These are phyloP conservation scores for Enteromius fasciolatus DNA, from an alignment of 2,797 vertebrate species.

Conservation along the genomic window DNA sequence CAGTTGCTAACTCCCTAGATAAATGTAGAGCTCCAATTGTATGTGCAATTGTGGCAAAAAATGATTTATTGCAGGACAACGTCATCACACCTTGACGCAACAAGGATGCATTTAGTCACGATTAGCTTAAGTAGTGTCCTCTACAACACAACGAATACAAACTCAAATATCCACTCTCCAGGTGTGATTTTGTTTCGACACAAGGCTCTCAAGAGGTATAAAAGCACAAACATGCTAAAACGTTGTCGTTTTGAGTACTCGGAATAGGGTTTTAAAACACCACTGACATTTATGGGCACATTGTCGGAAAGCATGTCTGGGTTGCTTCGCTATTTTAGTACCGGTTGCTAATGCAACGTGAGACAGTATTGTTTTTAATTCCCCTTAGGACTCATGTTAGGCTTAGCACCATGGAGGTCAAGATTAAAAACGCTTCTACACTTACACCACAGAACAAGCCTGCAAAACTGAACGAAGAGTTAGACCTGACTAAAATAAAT, in stretches of 20 bases:
- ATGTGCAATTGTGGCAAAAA: constrained; percentile 48
- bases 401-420: constrained; percentile 54
- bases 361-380: constrained; percentile 13
- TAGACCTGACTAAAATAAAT: neutral
- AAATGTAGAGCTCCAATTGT: constrained; percentile 31
- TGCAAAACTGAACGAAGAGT: neutral
- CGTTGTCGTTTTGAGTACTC: neutral
- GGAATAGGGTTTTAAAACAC: neutral
- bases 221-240: constrained; percentile 36
- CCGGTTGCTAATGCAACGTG: neutral
- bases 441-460: constrained; percentile 1
- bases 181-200: constrained; percentile 36
- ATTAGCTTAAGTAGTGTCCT: constrained; percentile 57
- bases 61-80: constrained; percentile 68
- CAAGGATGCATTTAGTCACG: constrained; percentile 32
- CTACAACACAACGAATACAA: constrained; percentile 10
- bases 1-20: constrained; percentile 45
- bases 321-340: neutral
- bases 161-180: constrained; percentile 10
- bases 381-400: constrained; percentile 24
- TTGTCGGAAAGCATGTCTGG: neutral
- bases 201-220: constrained; percentile 10
- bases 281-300: neutral
- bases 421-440: constrained; percentile 19
- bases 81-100: constrained; percentile 28